Base-by-base conservation (phyloP, 2,888 invertebrate species). In the Leptogaster cylindrica region DNA sequence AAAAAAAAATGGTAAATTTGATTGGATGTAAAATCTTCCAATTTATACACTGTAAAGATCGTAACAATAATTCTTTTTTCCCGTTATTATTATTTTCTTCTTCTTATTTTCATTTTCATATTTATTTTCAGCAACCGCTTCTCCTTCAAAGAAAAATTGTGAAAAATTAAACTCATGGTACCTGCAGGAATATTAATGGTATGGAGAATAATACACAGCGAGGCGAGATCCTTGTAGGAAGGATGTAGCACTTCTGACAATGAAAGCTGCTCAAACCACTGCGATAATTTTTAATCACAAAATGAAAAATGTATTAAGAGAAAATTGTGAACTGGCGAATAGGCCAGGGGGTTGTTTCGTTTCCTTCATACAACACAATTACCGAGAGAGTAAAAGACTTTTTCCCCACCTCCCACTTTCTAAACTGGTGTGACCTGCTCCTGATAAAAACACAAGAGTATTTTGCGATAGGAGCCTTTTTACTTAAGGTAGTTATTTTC, bases 251-350 rank as follows among this genome's bases (percentile, higher is more conserved):
- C 36, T 36, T 36, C 36, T 36, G 36, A 36, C 36, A 36, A 51
- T 51, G 14, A 51, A 18, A 25, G 28, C 48, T 12, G 25, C 28
- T 51, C 51, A 51, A 51, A 51, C 51, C 25, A 23, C 51, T 14
- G 28, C 51, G 28, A 51, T 51, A 51, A 51, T 51, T 51, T 51
- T 51, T 51, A 25, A 51, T 51, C 51, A 51, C 28, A 23, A 25
- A 23, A 51, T 51, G 51, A 51, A 23, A 51, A 25, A 51, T 48
- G 48, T 48, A 48, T 48, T 7, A 20, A 48, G 27, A 25, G 18
- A n/a, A n/a, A n/a, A n/a, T n/a, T n/a, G n/a, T n/a, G n/a, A n/a
- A n/a, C n/a, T n/a, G n/a, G n/a, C n/a, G n/a, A n/a, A n/a, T n/a
- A n/a, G n/a, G n/a, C n/a, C n/a, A n/a, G n/a, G n/a, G n/a, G n/a